Evolutionary conservation across 2,113 vertebrate species (phyloP), one percentile per base, ranked within the genome.

Genomic region (Alligator mississippiensis): DNA sequence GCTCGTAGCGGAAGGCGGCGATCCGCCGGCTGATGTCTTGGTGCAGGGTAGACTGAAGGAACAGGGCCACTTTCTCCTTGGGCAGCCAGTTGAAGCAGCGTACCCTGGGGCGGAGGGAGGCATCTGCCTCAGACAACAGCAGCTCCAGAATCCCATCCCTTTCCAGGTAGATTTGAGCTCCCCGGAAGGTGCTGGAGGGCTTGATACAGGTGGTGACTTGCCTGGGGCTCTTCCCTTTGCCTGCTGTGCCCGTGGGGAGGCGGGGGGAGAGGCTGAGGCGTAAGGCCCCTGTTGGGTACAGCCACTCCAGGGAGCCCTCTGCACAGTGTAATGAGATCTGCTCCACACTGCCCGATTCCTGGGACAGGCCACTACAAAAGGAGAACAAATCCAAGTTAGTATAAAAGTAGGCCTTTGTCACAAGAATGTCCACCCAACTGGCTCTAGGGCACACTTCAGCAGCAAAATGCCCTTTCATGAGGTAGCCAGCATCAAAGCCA

Each of bases 21-120:
- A 99, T 99, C 87, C 98, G 98, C 77, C 98, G 97, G 97, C 99
- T 99, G 97, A 99, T 99, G 98, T 99, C 99, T n/a, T 95, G 98
- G 78, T 99, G 99, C 0, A 98, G 98, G 1, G 99, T 98, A 47
- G 99, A 98, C 90, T 99, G 99, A 83, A 99, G 97, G 96, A 99
- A 99, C 22, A 99, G 98, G 15, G 98, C 98, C 92, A 98, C 97
- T 96, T 95, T 98, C 97, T 99, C 98, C 16, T 96, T 97, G 1
- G 99, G 98, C 61, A 96, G 93, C 87, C 99, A 98, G 96, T 97
- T 98, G 97, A 99, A 98, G 93, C 99, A 99, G 80, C 97, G 98
- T 28, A 98, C 98, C 9, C 97, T 96, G 3, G 97, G 98, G 3
- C 96, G 98, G 4, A 95, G 95, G 0, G 95, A 96, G 4, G 95